phyloP scores from a whole-genome alignment of 2,113 vertebrate species.

The Ictidomys tridecemlineatus region DNA sequence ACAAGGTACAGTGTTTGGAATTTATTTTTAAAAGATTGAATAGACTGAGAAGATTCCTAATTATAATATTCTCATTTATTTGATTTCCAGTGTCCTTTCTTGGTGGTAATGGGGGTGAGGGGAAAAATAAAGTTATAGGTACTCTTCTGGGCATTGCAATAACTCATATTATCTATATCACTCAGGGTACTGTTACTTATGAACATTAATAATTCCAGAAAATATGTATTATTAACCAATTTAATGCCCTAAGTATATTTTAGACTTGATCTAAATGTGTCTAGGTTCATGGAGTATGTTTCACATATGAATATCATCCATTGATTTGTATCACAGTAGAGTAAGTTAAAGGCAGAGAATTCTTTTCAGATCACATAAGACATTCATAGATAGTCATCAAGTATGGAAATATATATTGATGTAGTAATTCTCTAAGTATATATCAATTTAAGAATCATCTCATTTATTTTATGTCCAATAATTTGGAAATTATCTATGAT shows the following conservation, averaged over 20 bases:
- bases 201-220: conserved; percentile 4
- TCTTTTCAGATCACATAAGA: background rate
- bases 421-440: conserved; percentile 1
- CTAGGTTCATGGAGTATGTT: background rate
- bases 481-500: background rate
- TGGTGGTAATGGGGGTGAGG: background rate
- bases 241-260: background rate
- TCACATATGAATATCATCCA: background rate
- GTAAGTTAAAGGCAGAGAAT: background rate
- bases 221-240: conserved; percentile 10
- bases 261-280: background rate
- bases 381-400: background rate
- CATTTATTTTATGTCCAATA: background rate
- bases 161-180: background rate
- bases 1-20: background rate
- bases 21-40: background rate
- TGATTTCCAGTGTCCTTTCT: background rate
- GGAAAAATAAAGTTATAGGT: background rate
- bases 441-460: background rate
- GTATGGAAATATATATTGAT: background rate
- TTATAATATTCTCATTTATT: background rate
- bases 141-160: background rate
- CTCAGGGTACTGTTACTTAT: background rate
- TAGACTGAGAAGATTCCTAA: background rate
- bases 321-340: background rate